Percentiles rank a stretch among this genome's conserved stretches.
phyloP scores from a whole-genome alignment of 2,888 invertebrate genomes.

The Caenorhabditis macrosperma region DNA sequence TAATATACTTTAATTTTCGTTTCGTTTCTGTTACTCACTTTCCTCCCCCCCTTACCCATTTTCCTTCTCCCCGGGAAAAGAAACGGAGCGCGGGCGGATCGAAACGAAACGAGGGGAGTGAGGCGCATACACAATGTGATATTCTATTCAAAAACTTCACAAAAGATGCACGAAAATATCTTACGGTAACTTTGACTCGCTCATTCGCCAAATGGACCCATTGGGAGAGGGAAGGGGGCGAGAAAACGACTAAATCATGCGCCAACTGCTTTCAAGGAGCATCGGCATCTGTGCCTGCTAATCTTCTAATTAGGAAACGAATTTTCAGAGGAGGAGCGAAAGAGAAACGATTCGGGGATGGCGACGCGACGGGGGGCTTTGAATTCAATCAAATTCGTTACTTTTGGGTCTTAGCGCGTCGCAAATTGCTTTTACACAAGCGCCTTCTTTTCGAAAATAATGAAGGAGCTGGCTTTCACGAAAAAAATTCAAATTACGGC shows the following conservation, averaged over 20 bases:
- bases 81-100: conserved; percentile 2
- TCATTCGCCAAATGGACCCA: conserved; percentile 9
- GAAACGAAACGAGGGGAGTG: not conserved
- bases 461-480: conserved; percentile 36
- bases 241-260: conserved; percentile 38
- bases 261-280: not conserved
- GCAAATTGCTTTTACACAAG: conserved; percentile 49
- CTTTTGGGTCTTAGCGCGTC: conserved; percentile 57
- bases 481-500: conserved; percentile 11
- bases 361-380: conserved; percentile 25
- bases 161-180: conserved; percentile 13
- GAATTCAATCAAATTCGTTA: conserved; percentile 58
- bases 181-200: conserved; percentile 26
- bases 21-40: conserved; percentile 25
- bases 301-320: conserved; percentile 58
- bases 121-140: conserved; percentile 25
- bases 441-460: conserved; percentile 34
- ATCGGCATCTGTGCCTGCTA: conserved; percentile 25
- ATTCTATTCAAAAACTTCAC: conserved; percentile 42
- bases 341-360: conserved; percentile 33
- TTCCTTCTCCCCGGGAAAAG: not conserved
- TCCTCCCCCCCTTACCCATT: no score
- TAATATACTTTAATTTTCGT: conserved; percentile 57
- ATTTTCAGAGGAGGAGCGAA: conserved; percentile 39
- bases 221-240: not conserved